phyloP scores from a whole-genome alignment of 2,113 vertebrate genomes.

The Alexandromys fortis region DNA sequence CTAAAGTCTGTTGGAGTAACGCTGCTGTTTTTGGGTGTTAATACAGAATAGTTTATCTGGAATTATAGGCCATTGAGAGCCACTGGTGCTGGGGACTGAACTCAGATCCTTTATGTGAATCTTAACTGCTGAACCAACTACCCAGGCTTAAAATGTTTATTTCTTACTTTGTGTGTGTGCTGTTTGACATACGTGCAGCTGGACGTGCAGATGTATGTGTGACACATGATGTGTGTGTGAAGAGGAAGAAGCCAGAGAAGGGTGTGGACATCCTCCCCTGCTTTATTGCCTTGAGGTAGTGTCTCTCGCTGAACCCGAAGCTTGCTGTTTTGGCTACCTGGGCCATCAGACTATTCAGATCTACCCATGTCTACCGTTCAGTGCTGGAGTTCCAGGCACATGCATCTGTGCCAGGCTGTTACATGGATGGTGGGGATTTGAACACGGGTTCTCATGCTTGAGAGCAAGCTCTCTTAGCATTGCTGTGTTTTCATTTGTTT shows the following conservation, averaged over 20 bases:
- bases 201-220: background rate
- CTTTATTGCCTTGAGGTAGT: background rate
- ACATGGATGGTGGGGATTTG: background rate
- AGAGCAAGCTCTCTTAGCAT: background rate
- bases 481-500: background rate
- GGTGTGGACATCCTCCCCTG: background rate
- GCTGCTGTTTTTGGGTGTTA: background rate
- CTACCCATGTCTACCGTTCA: background rate
- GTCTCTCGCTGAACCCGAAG: background rate
- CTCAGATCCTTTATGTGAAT: background rate
- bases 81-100: background rate
- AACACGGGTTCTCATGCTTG: background rate
- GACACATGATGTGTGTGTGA: background rate
- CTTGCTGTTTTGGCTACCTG: background rate
- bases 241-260: background rate
- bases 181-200: background rate
- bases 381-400: background rate
- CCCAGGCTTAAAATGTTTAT: background rate
- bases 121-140: background rate
- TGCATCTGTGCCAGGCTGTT: background rate
- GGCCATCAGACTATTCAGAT: background rate
- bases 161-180: background rate
- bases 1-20: background rate
- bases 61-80: background rate
- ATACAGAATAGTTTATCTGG: background rate